Base-by-base conservation (phyloP, 2,888 invertebrate species). In the Apantesis nais region DNA sequence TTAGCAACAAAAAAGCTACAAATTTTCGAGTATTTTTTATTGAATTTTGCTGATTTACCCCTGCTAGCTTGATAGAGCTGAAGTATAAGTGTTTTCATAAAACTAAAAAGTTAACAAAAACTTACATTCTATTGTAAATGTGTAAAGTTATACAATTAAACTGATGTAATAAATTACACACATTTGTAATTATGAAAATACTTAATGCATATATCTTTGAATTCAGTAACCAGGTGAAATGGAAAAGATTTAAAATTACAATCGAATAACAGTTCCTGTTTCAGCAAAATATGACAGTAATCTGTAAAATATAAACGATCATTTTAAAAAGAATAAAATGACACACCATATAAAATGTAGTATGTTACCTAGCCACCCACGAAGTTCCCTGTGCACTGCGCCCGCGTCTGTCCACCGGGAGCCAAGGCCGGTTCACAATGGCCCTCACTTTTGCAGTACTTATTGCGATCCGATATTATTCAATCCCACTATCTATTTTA, bases 401-500 rank as follows among this genome's bases (percentile, higher is more conserved):
- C 83, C 77, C 63, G 62, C 78, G 75, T 80, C 78, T 77, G 79
- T 88, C 89, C 86, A 83, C 85, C 82, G 89, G 90, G 87, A 87
- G 85, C 88, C 91, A 92, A 91, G 92, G 92, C 90, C 92, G 87
- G 76, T 84, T 83, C 86, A 94, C 94, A 94, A 94, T 94, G 88
- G 89, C 76, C 82, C 78, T 77, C 83, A 85, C 89, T 92, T 86
- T 89, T 87, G 85, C 88, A 89, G 82, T 89, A 92, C 91, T 93
- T 91, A 89, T 93, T 93, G 90, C 91, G 79, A 89, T 88, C 90
- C 90, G 86, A 89, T 91, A 89, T 90, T 89, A 93, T 93, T 93
- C 90, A 93, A 92, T 93, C 90, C 90, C 86, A 88, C 89, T 90
- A 90, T 92, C 92, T 89, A 87, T 90, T 93, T 90, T 92, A 89